Evolutionary conservation across 2,888 invertebrate species (phyloP), one percentile per base, ranked within the genome.

Genomic region (Diadegma fenestrale): DNA sequence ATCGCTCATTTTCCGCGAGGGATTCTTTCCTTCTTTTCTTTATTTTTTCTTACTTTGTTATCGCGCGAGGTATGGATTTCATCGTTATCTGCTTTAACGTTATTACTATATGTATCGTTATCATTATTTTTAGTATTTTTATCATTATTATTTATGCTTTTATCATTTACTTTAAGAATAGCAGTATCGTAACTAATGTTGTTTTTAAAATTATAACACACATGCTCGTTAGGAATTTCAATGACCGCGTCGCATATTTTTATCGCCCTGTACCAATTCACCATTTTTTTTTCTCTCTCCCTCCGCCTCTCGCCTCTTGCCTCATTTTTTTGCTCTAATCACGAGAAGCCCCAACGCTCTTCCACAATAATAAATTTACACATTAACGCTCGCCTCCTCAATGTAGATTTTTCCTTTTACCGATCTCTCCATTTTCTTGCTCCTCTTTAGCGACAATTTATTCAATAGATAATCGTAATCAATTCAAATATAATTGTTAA

Each of bases 401-500:
- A 37, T 19, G 30, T 72, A 37, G 30, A 54, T 72, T 30, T 48
- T 37, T 26, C 2, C 54, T 22, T 54, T 33, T 33, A 54, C 12
- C n/a, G n/a, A n/a, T n/a, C n/a, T 58, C 26, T 17, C 4, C 17
- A 26, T 26, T 22, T 54, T 26, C 2, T 3, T 54, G n/a, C 22
- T 58, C 26, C 26, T 5, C 6, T 85, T 86, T 89, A 88, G 87
- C 88, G 89, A 90, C 88, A 86, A 91, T 90, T 92, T 88, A 89
- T 87, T 88, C 88, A 89, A 89, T 86, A 87, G 84, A 80, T 82
- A 88, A 88, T 88, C 63, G 86, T 90, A 87, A 89, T 91, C 63
- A 80, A 88, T 72, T 89, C 90, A 92, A 92, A 51, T 92, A 89
- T 91, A 92, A 92, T 91, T 89, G 89, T 90, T 90, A 91, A 91